Conservation (phyloP, 2,113 vertebrate species). For the Vidua macroura region DNA sequence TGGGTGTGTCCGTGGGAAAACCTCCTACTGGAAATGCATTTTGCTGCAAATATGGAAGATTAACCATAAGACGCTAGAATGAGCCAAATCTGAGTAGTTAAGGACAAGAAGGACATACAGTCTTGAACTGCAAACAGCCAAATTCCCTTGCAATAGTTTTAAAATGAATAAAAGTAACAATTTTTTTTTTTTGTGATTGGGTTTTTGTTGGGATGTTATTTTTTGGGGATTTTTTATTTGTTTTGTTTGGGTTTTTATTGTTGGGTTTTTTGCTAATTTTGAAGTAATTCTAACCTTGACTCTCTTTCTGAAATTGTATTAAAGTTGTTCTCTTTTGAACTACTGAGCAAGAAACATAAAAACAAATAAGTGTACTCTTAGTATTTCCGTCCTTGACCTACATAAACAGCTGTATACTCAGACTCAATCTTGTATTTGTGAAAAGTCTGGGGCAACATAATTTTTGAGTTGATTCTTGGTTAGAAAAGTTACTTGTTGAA, state of each 20-base stretch:
- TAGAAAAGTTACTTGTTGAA: neutral
- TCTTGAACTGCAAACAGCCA: neutral
- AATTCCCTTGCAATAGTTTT: neutral
- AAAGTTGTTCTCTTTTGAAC: neutral
- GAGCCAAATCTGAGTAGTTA: neutral
- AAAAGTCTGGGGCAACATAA: neutral
- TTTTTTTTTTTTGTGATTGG: neutral
- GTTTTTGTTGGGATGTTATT: neutral
- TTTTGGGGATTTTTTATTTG: neutral
- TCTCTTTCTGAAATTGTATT: neutral
- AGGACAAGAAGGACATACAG: neutral
- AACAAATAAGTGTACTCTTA: neutral
- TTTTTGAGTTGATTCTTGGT: neutral
- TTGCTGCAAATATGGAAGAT: neutral
- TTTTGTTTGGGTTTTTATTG: neutral
- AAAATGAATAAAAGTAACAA: neutral
- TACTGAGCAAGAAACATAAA: neutral
- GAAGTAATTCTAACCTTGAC: neutral
- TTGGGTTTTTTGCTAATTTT: neutral
- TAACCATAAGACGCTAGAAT: neutral
- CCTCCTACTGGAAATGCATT: neutral
- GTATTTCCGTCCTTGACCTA: slow-evolving; percentile 6
- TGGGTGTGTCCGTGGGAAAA: neutral
- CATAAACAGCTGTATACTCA: neutral
- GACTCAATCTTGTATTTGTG: neutral